Evolutionary conservation across 1,140 invertebrate species (phyloP), one percentile per base, ranked within the genome.

Genomic region (Pseudomyrmex gracilis): DNA sequence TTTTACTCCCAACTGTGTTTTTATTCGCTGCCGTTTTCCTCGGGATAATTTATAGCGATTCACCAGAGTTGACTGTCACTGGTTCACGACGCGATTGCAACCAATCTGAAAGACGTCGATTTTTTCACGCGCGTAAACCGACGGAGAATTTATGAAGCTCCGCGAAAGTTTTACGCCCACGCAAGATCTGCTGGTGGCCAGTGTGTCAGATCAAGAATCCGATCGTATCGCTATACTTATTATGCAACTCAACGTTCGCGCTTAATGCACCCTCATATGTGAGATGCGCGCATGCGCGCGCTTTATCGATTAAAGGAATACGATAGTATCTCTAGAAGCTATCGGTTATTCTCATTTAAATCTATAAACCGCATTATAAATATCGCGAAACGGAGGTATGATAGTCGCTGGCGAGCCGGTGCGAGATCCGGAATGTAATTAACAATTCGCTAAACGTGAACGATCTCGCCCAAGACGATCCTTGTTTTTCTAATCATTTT

Each of bases 81-180:
- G 49, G 3, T 49, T 5, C 1, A 2, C 53, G 20, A 9, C 20
- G 34, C 24, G 49, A 13, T 2, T 60, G 53, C n/a, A 60, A 20
- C 55, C 20, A 70, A 24, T 73, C 10, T 84, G 73, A 53, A 73
- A 78, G 82, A 57, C 73, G 61, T 57, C 82, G 76, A n/a, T 34
- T 88, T 87, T 90, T 90, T 89, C 86, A 71, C 74, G 85, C 15
- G 61, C 34, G 34, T 34, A 34, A 34, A 34, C 34, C 7, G 34
- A 5, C 5, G 34, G 34, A 87, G 71, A 89, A 92, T 92, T 92
- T 92, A 93, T 91, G 87, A 89, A 91, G 74, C 87, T 58, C 83
- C 51, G 61, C 63, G 73, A 53, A 63, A 58, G 66, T 58, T 67
- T 85, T 88, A 87, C 90, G 87, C 91, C 90, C 87, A 92, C 91